phyloP scores from a whole-genome alignment of 2,797 vertebrate species.

The Margarornis squamiger region DNA sequence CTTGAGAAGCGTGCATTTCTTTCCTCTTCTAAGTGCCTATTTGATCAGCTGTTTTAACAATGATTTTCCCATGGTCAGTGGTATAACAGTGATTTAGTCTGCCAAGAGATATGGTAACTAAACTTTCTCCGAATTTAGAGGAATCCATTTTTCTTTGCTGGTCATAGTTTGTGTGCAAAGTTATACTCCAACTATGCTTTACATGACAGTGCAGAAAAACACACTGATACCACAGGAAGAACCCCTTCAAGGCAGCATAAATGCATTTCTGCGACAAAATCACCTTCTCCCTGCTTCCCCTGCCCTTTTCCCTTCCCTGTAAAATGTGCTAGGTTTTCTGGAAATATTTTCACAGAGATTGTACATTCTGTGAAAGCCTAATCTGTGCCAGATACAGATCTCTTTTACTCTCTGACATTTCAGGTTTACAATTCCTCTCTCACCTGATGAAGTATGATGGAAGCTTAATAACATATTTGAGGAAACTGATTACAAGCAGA shows the following conservation, averaged over 20 bases:
- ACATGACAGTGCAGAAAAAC: background rate
- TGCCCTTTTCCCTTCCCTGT: background rate
- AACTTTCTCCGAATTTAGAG: background rate
- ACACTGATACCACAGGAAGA: background rate
- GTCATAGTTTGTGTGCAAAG: background rate
- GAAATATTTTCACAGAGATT: background rate
- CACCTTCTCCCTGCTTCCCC: accelerated
- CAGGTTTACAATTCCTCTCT: background rate
- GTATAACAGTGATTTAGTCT: background rate
- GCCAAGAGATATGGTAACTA: background rate
- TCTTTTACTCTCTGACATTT: background rate
- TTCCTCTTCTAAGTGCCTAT: background rate
- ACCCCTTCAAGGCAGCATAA: background rate
- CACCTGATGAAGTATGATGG: background rate
- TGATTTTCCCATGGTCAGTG: background rate
- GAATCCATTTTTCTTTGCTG: background rate
- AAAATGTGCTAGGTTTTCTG: background rate
- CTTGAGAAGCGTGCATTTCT: background rate
- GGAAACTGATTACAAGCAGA: background rate
- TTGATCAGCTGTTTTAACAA: background rate
- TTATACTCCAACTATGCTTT: background rate
- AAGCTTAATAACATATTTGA: background rate
- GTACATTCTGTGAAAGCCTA: background rate
- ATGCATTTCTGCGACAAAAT: background rate
- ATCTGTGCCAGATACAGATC: background rate